phyloP scores from a whole-genome alignment of 1,140 invertebrate species.

The Nephila pilipes region DNA sequence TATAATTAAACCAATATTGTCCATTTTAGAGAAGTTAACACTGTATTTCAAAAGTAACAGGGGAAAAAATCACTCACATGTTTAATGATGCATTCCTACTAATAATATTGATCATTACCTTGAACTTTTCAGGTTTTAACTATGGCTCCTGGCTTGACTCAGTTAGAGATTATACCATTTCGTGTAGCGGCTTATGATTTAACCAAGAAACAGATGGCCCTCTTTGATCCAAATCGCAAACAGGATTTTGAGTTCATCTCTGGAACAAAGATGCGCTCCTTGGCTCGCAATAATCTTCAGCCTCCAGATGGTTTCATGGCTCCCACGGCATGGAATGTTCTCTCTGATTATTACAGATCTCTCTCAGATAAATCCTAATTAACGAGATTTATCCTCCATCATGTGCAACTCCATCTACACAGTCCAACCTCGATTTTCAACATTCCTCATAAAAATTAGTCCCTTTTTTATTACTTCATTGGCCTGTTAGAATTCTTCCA shows the following conservation, averaged over 20 bases:
- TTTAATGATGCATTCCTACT: no score
- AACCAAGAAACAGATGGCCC: slow-evolving; percentile 92
- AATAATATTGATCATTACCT: no score
- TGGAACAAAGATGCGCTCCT: slow-evolving; percentile 95
- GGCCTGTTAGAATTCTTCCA: background rate
- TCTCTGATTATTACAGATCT: slow-evolving; percentile 89
- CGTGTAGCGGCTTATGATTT: slow-evolving; percentile 98
- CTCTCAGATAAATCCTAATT: slow-evolving; percentile 64
- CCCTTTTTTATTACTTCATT: background rate
- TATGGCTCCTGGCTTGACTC: slow-evolving; percentile 94
- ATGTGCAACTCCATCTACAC: background rate
- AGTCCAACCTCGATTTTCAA: background rate
- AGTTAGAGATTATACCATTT: slow-evolving; percentile 98
- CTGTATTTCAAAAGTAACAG: no score
- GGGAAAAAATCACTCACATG: no score
- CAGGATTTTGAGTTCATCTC: slow-evolving; percentile 99
- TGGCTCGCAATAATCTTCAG: slow-evolving; percentile 77
- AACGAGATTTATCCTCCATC: background rate
- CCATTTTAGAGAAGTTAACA: no score
- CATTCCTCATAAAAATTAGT: background rate
- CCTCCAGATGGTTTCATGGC: slow-evolving; percentile 95
- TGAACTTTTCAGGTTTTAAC: slow-evolving; percentile 85
- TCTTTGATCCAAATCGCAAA: slow-evolving; percentile 93
- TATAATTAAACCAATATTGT: no score
- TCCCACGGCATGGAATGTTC: slow-evolving; percentile 94